Base-by-base conservation (phyloP, 2,888 invertebrate genomes). In the Pachycephus smyrnensis region DNA sequence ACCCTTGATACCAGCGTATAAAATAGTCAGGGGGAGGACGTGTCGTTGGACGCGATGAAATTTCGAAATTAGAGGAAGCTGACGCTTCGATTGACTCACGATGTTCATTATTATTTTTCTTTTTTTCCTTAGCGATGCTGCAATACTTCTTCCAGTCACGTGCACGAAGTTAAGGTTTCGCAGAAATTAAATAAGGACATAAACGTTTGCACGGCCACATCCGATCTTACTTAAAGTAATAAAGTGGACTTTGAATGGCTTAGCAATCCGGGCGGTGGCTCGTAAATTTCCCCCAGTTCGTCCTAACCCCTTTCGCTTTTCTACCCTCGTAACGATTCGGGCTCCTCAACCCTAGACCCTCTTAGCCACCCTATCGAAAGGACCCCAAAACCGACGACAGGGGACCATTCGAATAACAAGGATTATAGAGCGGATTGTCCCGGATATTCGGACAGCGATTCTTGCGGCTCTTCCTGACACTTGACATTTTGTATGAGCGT, bases 191-290 rank as follows among this genome's bases (percentile, higher is more conserved):
- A 55, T 55, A 23, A 55, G 55, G 9, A 55, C 23, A 55, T 40
- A 23, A 55, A 55, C 23, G 55, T 23, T 55, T 55, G 55, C 55
- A 23, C 23, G 55, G 23, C 55, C 55, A 23, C 23, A 55, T 82
- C 76, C 78, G 80, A 84, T 86, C 85, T 86, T 84, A 84, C 85
- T 85, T 82, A 81, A 82, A 83, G 86, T 86, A 86, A 86, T 86
- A 86, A 85, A 86, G 86, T 84, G 83, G 85, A 85, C 84, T 84
- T 82, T 84, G 84, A 86, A 84, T 86, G 84, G 84, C 82, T 84
- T 82, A 83, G 82, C 86, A 83, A 86, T 86, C 84, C 83, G 81
- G 81, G 78, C 80, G 82, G 82, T 79, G 81, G 84, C 77, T 86
- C 86, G 86, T 87, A 87, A 86, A 87, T 85, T 87, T 83, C 79